phyloP scores from a whole-genome alignment of 2,888 invertebrate genomes.

The Dorcus parallelipipedus region DNA sequence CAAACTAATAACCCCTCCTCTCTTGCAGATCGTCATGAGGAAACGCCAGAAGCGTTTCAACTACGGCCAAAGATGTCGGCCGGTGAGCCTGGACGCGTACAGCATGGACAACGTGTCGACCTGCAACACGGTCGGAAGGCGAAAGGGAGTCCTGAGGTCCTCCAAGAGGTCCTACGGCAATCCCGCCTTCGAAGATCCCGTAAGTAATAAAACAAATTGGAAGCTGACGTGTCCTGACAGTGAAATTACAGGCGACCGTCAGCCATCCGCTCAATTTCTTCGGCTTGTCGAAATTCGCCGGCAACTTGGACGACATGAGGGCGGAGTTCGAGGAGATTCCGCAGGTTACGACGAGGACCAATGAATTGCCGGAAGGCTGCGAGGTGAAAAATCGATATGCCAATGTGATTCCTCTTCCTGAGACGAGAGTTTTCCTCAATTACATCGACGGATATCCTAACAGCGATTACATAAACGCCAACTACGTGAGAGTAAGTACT shows the following conservation, averaged over 20 bases:
- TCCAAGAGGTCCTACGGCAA: slow-evolving; percentile 88
- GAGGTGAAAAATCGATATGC: slow-evolving; percentile 91
- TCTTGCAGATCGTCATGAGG: slow-evolving; percentile 69
- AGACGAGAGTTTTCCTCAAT: slow-evolving; percentile 78
- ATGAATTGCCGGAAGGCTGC: slow-evolving; percentile 81
- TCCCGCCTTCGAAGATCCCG: slow-evolving; percentile 87
- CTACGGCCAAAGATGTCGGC: slow-evolving; percentile 83
- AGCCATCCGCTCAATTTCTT: slow-evolving; percentile 76
- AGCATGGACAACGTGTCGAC: slow-evolving; percentile 87
- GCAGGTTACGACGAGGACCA: slow-evolving; percentile 71
- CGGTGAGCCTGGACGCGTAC: slow-evolving; percentile 84
- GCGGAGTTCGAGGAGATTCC: slow-evolving; percentile 83
- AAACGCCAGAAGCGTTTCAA: slow-evolving; percentile 77
- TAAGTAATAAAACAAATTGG: slow-evolving; percentile 45
- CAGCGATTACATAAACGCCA: slow-evolving; percentile 91
- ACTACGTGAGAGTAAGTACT: slow-evolving; percentile 78
- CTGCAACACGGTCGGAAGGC: slow-evolving; percentile 65
- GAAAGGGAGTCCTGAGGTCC: slow-evolving; percentile 70
- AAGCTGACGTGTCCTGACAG: neutral
- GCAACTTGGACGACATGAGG: slow-evolving; percentile 67
- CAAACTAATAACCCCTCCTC: slow-evolving; percentile 7
- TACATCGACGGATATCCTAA: slow-evolving; percentile 70
- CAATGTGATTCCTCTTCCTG: slow-evolving; percentile 91
- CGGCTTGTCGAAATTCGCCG: slow-evolving; percentile 70
- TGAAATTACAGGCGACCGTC: slow-evolving; percentile 54